Evolutionary conservation across 2,797 vertebrate genomes (phyloP).

Genomic region (Catamblyrhynchus diadema): DNA sequence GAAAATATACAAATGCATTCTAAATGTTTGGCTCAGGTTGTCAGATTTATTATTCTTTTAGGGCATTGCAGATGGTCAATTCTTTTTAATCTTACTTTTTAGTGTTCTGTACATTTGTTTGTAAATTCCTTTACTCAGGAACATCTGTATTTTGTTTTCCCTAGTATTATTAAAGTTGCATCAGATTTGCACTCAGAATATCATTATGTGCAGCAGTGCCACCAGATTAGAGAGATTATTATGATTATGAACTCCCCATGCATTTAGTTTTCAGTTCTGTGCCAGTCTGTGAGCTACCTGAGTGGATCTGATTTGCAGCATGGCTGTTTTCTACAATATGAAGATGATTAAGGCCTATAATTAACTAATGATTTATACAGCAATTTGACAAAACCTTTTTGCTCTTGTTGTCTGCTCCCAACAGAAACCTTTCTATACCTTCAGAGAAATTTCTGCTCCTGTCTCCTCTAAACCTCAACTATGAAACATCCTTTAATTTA

Average conservation of each 20-base stretch:
- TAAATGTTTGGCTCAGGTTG: background rate
- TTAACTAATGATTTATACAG: constrained; percentile 23
- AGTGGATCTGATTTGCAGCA: background rate
- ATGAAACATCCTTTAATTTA: background rate
- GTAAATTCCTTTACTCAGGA: background rate
- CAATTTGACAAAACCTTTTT: background rate
- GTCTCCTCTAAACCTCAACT: background rate
- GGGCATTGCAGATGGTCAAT: background rate
- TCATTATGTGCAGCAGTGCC: background rate
- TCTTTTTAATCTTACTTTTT: background rate
- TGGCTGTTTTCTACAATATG: background rate
- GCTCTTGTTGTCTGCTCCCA: background rate
- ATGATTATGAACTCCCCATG: background rate
- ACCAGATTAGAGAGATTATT: background rate
- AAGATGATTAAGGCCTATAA: background rate
- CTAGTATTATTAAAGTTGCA: background rate
- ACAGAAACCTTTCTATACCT: background rate
- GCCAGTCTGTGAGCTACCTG: background rate
- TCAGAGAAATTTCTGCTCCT: background rate
- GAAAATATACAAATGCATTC: background rate
- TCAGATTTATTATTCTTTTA: background rate
- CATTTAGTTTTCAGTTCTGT: background rate
- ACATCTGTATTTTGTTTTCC: constrained; percentile 10
- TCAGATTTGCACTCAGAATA: background rate
- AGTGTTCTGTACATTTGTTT: background rate